Percentiles rank a stretch among this genome's conserved stretches.
Conservation (phyloP, 23 tunicate species). For the Ascidia mentula region DNA sequence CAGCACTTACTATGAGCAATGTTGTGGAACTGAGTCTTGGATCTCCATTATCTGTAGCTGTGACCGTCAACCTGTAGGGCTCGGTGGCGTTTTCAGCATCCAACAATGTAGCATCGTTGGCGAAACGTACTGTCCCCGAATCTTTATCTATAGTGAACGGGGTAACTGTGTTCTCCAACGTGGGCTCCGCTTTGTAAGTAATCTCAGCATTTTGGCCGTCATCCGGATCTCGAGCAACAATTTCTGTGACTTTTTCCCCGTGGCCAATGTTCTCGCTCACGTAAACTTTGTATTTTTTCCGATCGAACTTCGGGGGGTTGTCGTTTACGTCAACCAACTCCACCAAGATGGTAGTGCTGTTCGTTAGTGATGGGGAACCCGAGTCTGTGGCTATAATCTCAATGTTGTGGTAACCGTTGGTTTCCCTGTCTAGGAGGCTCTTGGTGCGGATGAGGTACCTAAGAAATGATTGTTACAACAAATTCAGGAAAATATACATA, state of each 20-base stretch:
- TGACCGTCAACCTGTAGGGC: constrained; percentile 49
- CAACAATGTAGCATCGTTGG: constrained; percentile 17
- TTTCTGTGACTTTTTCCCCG: constrained; percentile 25
- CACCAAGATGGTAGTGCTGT: constrained; percentile 32
- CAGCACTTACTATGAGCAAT: constrained; percentile 41
- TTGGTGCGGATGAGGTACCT: constrained; percentile 64
- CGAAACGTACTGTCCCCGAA: constrained; percentile 40
- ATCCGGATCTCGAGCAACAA: constrained; percentile 61
- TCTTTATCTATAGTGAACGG: constrained; percentile 57
- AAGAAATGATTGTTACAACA: background rate
- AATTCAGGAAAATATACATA: background rate
- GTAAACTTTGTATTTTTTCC: constrained; percentile 10
- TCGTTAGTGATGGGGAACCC: constrained; percentile 65
- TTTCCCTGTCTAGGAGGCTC: constrained; percentile 65
- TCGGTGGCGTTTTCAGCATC: constrained; percentile 67
- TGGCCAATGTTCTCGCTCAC: constrained; percentile 49
- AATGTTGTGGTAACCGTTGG: constrained; percentile 25
- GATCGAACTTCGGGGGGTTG: constrained; percentile 58
- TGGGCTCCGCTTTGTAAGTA: constrained; percentile 45
- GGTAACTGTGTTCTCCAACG: background rate
- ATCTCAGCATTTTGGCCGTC: constrained; percentile 59
- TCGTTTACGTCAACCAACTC: constrained; percentile 77
- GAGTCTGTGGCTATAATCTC: constrained; percentile 67
- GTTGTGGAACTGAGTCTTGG: constrained; percentile 54
- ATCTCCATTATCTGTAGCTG: constrained; percentile 73